phyloP scores from a whole-genome alignment of 2,797 vertebrate species.

The Myoxocephalus aenaeus region DNA sequence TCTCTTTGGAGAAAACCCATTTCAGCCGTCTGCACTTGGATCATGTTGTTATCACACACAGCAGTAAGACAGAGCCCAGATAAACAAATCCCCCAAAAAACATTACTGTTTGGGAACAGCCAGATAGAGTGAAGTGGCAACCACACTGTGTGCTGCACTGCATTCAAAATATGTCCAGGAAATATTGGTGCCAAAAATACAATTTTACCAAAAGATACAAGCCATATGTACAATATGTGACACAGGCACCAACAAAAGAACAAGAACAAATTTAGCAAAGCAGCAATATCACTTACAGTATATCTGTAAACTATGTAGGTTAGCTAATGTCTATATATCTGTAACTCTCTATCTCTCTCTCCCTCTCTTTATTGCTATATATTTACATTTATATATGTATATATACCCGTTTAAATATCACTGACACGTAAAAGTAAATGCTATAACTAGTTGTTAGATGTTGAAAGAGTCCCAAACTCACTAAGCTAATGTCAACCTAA shows the following conservation, averaged over 20 bases:
- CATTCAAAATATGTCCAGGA: neutral
- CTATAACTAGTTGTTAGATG: neutral
- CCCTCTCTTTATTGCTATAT: too few species aligned
- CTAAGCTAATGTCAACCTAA: neutral
- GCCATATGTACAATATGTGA: neutral
- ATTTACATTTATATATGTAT: neutral
- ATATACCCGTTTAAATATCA: neutral
- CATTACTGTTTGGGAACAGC: neutral
- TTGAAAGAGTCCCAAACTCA: neutral
- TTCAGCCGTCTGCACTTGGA: neutral
- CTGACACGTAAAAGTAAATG: neutral
- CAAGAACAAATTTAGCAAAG: neutral
- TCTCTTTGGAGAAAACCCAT: conserved; percentile 18
- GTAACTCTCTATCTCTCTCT: too few species aligned
- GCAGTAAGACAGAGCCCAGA: neutral
- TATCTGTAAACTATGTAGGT: neutral
- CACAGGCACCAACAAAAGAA: neutral
- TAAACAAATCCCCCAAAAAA: neutral
- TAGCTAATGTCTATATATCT: neutral
- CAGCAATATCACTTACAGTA: neutral
- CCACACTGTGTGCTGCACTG: neutral
- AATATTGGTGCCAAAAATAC: neutral
- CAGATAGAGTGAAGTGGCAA: neutral
- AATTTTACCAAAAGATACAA: neutral
- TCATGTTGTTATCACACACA: conserved; percentile 4